phyloP scores from a whole-genome alignment of 92 coral and sea anemone genomes.

The Scolanthus callimorphus region DNA sequence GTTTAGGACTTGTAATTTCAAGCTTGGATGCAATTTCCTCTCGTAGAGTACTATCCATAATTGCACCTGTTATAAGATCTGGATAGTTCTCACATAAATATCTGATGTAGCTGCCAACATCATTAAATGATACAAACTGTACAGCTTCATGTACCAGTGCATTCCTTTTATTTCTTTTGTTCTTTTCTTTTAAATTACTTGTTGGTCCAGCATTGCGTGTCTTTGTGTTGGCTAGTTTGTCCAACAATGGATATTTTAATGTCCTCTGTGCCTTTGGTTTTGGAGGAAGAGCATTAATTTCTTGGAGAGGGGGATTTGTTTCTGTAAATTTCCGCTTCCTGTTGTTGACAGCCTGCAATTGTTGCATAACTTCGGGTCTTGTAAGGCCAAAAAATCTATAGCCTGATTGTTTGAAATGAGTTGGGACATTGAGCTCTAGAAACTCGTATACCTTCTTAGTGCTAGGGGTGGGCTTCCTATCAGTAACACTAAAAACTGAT shows the following conservation, averaged over 20 bases:
- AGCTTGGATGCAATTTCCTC: conserved; percentile 12
- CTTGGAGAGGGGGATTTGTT: background rate
- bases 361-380: conserved; percentile 14
- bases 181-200: conserved; percentile 8
- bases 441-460: too few relatives aligned
- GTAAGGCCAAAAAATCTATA: conserved; percentile 33
- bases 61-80: conserved; percentile 22
- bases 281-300: conserved; percentile 1
- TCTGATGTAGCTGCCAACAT: conserved; percentile 23
- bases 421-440: too few relatives aligned
- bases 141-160: conserved; percentile 23
- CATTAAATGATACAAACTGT: conserved; percentile 24
- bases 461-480: too few relatives aligned
- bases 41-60: conserved; percentile 16
- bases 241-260: conserved; percentile 26
- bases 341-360: background rate
- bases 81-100: conserved; percentile 24
- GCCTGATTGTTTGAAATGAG: too few relatives aligned
- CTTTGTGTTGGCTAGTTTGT: conserved; percentile 14
- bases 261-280: conserved; percentile 11
- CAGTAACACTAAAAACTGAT: too few relatives aligned
- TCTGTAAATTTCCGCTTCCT: background rate
- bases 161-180: conserved; percentile 9
- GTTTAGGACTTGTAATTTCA: conserved; percentile 7
- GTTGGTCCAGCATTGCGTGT: conserved; percentile 31